Conservation (phyloP, 2,888 invertebrate genomes). For the Limulus polyphemus region DNA sequence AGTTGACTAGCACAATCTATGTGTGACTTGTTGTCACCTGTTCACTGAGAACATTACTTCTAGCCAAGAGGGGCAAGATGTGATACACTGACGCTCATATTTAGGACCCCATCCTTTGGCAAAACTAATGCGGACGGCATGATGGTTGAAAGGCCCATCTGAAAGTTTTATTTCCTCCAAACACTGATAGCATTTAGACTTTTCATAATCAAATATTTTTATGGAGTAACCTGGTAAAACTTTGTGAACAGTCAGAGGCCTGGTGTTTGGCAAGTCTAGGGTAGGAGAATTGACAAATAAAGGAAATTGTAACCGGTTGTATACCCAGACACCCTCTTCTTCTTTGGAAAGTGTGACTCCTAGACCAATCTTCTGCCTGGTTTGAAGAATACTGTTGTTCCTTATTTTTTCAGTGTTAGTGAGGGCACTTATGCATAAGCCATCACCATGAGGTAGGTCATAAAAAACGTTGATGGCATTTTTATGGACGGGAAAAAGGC, state of each 20-base stretch:
- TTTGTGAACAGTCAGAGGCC: slow-evolving; percentile 54
- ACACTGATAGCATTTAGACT: slow-evolving; percentile 31
- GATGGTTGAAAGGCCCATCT: slow-evolving; percentile 66
- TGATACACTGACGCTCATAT: slow-evolving; percentile 71
- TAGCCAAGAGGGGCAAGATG: slow-evolving; percentile 83
- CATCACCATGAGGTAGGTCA: slow-evolving; percentile 53
- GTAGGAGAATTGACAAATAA: slow-evolving; percentile 76
- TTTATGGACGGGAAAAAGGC: slow-evolving; percentile 61
- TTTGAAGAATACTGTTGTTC: slow-evolving; percentile 45
- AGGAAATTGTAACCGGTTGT: slow-evolving; percentile 67
- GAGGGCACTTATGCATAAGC: slow-evolving; percentile 50
- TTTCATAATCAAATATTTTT: slow-evolving; percentile 65
- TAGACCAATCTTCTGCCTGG: slow-evolving; percentile 71
- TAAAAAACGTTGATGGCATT: slow-evolving; percentile 62
- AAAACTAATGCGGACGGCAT: slow-evolving; percentile 78
- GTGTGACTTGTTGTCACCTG: too few relatives aligned
- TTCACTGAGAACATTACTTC: slow-evolving; percentile 54
- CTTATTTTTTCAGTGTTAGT: slow-evolving; percentile 36
- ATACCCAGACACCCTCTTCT: slow-evolving; percentile 71
- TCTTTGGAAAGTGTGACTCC: slow-evolving; percentile 74
- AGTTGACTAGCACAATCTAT: too few relatives aligned
- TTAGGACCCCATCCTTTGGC: slow-evolving; percentile 86
- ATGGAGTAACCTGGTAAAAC: slow-evolving; percentile 75
- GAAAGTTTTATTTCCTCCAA: slow-evolving; percentile 30
- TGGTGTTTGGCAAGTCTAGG: slow-evolving; percentile 55